Evolutionary conservation across 2,113 vertebrate genomes (phyloP).

Genomic region (Mastomys natalensis): DNA sequence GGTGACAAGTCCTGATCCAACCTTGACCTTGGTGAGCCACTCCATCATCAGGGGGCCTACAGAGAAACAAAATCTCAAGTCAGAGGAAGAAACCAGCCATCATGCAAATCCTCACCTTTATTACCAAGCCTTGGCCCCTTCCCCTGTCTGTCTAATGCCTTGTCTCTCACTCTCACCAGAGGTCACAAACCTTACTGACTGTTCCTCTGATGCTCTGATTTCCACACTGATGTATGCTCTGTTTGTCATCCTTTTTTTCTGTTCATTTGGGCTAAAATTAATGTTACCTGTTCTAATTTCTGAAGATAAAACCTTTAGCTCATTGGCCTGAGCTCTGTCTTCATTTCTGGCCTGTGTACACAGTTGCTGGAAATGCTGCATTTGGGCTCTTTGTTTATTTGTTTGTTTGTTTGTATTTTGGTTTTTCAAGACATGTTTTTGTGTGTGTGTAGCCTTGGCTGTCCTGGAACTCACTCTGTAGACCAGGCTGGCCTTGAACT

Average conservation of each 20-base stretch:
- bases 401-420: neutral
- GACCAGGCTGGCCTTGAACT: neutral
- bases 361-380: neutral
- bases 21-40: neutral
- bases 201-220: neutral
- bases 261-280: neutral
- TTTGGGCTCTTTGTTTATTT: too few species aligned
- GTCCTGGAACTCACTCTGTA: neutral
- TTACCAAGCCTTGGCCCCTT: neutral
- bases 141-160: neutral
- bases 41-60: neutral
- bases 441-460: neutral
- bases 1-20: neutral
- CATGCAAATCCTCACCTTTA: neutral
- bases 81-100: neutral
- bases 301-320: neutral
- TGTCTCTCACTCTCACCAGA: neutral
- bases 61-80: neutral
- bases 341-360: neutral
- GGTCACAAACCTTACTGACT: neutral
- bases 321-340: neutral
- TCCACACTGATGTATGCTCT: neutral
- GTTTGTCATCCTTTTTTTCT: neutral
- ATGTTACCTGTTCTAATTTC: neutral
- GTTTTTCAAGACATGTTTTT: neutral